Percentiles rank a stretch among this genome's conserved stretches.
Conservation (phyloP, 2,797 vertebrate species). For the Epinephelus coioides region DNA sequence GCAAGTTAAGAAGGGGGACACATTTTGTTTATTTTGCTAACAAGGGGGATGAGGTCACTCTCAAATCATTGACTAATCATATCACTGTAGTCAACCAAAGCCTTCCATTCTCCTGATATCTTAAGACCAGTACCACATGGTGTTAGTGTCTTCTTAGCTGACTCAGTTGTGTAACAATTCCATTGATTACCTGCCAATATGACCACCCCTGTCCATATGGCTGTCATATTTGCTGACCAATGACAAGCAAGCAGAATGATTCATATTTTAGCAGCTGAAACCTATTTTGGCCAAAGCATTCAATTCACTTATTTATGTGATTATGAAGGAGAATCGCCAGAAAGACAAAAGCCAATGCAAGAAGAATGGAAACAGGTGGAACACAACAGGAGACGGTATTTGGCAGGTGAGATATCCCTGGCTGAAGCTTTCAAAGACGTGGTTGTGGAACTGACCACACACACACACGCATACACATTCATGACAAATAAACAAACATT, state of each 20-base stretch:
- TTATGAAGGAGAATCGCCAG: background rate
- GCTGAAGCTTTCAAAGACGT: conserved; percentile 1
- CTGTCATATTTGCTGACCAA: conserved; percentile 6
- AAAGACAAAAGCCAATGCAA: conserved; percentile 1
- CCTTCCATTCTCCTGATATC: too few species aligned
- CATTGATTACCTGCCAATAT: background rate
- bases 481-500: background rate
- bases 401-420: conserved; percentile 16
- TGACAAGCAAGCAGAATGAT: conserved; percentile 12
- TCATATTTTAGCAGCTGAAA: background rate
- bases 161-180: background rate
- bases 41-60: too few species aligned
- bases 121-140: too few species aligned
- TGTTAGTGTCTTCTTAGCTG: too few species aligned
- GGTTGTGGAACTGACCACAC: background rate
- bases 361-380: conserved; percentile 26
- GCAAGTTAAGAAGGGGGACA: too few species aligned
- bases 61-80: too few species aligned
- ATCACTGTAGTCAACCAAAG: too few species aligned
- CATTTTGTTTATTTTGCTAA: too few species aligned
- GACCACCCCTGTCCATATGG: background rate
- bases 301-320: conserved; percentile 1
- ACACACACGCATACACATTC: background rate
- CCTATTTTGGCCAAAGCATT: background rate
- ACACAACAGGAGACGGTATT: background rate